These are phyloP conservation scores for Lepidochitona cinerea DNA, from an alignment of 2,888 invertebrate species.

Conservation along the genomic window DNA sequence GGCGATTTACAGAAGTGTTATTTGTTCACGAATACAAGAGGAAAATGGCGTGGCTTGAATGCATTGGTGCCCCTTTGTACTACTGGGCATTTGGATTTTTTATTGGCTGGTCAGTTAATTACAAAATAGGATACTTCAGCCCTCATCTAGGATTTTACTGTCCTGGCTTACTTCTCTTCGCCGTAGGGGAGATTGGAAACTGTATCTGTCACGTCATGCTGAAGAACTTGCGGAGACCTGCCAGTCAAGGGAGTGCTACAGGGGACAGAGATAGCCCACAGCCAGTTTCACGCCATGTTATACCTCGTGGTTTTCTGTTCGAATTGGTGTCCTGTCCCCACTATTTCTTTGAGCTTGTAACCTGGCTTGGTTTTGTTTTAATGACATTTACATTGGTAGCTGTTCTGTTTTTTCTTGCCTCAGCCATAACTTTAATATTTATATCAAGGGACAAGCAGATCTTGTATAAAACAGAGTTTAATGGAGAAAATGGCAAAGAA, in stretches of 20 bases:
- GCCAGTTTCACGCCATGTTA: neutral
- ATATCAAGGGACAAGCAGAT: neutral
- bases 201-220: conserved; percentile 1
- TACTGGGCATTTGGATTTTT: neutral
- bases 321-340: neutral
- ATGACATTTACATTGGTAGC: neutral
- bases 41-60: neutral
- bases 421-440: neutral
- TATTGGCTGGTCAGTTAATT: neutral
- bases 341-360: neutral
- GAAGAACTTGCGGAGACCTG: neutral
- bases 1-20: neutral
- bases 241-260: neutral
- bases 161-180: neutral
- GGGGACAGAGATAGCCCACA: neutral
- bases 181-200: neutral
- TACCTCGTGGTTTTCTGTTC: neutral
- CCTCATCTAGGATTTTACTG: conserved; percentile 6
- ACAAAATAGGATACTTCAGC: neutral
- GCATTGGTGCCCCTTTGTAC: neutral
- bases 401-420: neutral
- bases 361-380: neutral
- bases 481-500: neutral
- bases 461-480: neutral
- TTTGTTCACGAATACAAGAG: neutral